Base-by-base conservation (phyloP, 2,888 invertebrate genomes). In the Acrobasis consociella region DNA sequence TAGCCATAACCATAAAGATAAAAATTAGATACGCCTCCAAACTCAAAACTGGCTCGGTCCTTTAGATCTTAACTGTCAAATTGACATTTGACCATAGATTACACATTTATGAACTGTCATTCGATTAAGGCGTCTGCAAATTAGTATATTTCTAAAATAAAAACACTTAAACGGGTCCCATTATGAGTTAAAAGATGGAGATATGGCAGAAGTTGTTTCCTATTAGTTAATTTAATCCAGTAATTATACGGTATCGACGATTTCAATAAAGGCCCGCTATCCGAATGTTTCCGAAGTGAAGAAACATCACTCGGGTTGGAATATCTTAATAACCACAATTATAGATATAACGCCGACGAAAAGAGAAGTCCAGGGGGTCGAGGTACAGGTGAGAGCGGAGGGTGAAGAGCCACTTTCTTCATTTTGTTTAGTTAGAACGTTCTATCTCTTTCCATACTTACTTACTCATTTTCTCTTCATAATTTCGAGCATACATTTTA, bases 311-410 rank as follows among this genome's bases (percentile, higher is more conserved):
- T 76, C 64, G 63, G 69, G 67, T 70, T 70, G 67, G 64, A 66
- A 69, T 83, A 82, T 85, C 81, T 85, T 82, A 85, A 85, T 84
- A 78, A 81, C 64, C 74, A 72, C 77, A 67, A 82, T 83, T 83
- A 87, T 80, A 80, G 83, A 82, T 81, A 78, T 73, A 75, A 73
- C 67, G 78, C 71, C 70, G 65, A 66, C 70, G 65, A 60, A 65
- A 67, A 42, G 31, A 31, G 13, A 11, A 62, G 64, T 46, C 65
- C 8, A n/a, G 69, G 42, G 49, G 49, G 60, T 58, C 61, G 22
- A 5, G 62, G 70, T 71, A 71, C 31, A 52, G 38, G 49, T 38
- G 17, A 8, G 11, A 60, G 60, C 60, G 49, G 38, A 22, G 1
- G 46, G 53, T 42, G 58, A 49, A 16, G 50, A 11, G 15, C 17